Conservation (phyloP, 2,113 vertebrate genomes). For the Pristiophorus japonicus region DNA sequence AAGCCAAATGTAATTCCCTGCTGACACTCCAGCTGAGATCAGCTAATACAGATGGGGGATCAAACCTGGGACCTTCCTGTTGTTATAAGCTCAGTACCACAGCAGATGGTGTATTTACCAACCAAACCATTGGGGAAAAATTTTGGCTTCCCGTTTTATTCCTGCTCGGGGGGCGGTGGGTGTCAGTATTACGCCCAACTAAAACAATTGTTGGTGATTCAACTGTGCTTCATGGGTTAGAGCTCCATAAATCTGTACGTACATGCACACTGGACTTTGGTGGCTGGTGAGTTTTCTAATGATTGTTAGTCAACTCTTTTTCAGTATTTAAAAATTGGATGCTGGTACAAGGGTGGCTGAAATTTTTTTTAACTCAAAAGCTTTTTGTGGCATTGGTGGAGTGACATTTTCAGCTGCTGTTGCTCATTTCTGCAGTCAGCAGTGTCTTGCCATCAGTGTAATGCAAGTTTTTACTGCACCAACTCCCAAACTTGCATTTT, state of each 20-base stretch:
- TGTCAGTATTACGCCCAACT: background rate
- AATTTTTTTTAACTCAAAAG: background rate
- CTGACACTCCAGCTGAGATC: background rate
- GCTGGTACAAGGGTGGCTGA: background rate
- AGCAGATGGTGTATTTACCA: constrained; percentile 22
- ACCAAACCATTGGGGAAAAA: background rate
- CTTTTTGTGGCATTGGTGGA: background rate
- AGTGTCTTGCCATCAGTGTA: background rate
- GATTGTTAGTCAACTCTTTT: background rate
- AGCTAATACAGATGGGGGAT: constrained; percentile 9
- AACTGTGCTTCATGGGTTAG: background rate
- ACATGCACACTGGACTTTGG: background rate
- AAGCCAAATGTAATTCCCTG: constrained; percentile 1
- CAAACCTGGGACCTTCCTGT: background rate
- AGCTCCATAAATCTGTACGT: background rate
- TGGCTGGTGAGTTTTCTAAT: background rate
- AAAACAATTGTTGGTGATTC: background rate
- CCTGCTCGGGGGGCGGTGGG: background rate
- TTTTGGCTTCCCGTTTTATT: background rate
- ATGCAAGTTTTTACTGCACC: background rate
- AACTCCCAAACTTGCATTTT: background rate
- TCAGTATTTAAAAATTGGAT: background rate
- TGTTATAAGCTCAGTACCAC: constrained; percentile 3
- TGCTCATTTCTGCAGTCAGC: background rate
- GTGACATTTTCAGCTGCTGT: background rate